Conservation (phyloP, 2,888 invertebrate genomes). For the Acronicta aceris region DNA sequence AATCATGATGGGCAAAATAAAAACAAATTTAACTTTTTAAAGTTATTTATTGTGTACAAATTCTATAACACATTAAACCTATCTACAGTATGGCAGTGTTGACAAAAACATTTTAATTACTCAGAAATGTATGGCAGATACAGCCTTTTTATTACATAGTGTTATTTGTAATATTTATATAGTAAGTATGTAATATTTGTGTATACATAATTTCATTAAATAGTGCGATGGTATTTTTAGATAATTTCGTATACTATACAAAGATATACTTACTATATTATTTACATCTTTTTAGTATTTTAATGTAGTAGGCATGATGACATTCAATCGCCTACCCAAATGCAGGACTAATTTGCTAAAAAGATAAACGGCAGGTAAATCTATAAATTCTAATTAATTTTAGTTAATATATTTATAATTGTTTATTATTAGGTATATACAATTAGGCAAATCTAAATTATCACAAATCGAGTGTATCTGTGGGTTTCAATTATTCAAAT, state of each 20-base stretch:
- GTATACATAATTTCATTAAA: neutral
- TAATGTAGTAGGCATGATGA: neutral
- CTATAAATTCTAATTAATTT: slow-evolving; percentile 42
- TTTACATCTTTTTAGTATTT: slow-evolving; percentile 1
- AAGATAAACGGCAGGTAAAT: slow-evolving; percentile 33
- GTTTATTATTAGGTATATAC: slow-evolving; percentile 58
- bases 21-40: slow-evolving; percentile 56
- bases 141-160: neutral
- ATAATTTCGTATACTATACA: slow-evolving; percentile 4
- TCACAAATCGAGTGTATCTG: slow-evolving; percentile 54
- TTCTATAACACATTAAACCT: slow-evolving; percentile 67
- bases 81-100: slow-evolving; percentile 86
- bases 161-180: neutral
- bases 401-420: slow-evolving; percentile 39
- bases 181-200: too few species aligned
- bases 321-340: slow-evolving; percentile 8
- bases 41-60: slow-evolving; percentile 68
- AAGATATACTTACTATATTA: neutral
- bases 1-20: slow-evolving; percentile 6
- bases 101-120: slow-evolving; percentile 46
- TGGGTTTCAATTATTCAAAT: slow-evolving; percentile 32
- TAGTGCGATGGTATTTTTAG: neutral
- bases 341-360: slow-evolving; percentile 27
- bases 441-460: slow-evolving; percentile 56
- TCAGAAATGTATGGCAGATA: slow-evolving; percentile 4